A percentile compares a stretch with the other conserved stretches of the same genome.
phyloP scores from a whole-genome alignment of 2,888 invertebrate species.

The Caradrina clavipalpis region DNA sequence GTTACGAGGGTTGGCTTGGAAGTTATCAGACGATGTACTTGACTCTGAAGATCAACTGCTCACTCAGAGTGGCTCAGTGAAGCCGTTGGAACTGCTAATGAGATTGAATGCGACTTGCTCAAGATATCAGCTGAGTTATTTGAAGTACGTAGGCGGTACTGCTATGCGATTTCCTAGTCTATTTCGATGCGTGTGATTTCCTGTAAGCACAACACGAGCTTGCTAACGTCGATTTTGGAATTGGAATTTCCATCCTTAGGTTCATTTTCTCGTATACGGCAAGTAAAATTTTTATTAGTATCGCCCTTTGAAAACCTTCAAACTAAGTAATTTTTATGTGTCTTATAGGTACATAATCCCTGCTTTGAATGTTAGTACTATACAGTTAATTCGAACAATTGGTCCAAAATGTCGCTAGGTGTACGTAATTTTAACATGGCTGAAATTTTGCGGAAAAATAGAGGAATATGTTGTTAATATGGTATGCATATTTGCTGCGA shows the following conservation, averaged over 20 bases:
- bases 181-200: background rate
- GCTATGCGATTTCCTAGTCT: background rate
- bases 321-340: no score
- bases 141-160: constrained; percentile 23
- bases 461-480: no score
- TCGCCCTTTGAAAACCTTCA: no score
- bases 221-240: background rate
- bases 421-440: no score
- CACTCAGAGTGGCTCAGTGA: constrained; percentile 49
- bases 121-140: constrained; percentile 52
- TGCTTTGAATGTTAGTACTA: no score
- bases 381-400: no score
- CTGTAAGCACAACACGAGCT: background rate
- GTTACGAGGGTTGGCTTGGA: constrained; percentile 69
- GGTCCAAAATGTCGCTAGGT: no score
- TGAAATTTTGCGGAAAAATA: no score
- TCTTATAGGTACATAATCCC: no score
- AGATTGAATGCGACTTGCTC: constrained; percentile 56
- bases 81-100: constrained; percentile 59
- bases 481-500: no score
- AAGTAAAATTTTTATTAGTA: no score
- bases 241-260: background rate
- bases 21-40: constrained; percentile 69
- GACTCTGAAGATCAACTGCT: constrained; percentile 71
- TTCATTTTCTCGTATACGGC: no score